phyloP scores from a whole-genome alignment of 2,888 invertebrate species.

The Ectobius pallidus region DNA sequence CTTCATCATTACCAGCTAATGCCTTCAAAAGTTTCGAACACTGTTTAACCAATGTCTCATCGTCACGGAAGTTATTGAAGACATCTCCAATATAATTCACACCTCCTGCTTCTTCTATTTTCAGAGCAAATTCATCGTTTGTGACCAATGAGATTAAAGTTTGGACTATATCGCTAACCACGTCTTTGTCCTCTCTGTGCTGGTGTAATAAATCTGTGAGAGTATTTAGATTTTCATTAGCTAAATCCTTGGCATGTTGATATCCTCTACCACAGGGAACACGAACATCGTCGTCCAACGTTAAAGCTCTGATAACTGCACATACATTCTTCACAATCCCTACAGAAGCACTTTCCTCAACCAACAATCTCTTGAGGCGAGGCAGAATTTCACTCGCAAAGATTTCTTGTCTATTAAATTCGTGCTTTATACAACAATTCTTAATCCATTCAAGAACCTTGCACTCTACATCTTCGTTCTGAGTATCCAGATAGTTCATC shows the following conservation, averaged over 20 bases:
- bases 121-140: no score
- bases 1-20: slow-evolving; percentile 84
- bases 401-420: slow-evolving; percentile 78
- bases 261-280: slow-evolving; percentile 87
- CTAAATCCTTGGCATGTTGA: slow-evolving; percentile 80
- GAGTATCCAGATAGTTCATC: slow-evolving; percentile 62
- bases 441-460: slow-evolving; percentile 70
- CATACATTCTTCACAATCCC: slow-evolving; percentile 65
- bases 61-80: no score
- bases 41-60: slow-evolving; percentile 58
- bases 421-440: slow-evolving; percentile 81
- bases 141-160: no score
- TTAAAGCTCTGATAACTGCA: slow-evolving; percentile 70
- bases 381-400: slow-evolving; percentile 70
- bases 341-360: slow-evolving; percentile 50
- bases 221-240: slow-evolving; percentile 68
- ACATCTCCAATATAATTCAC: no score
- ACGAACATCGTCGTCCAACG: slow-evolving; percentile 86
- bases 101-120: no score
- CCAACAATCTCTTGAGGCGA: slow-evolving; percentile 63
- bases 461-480: slow-evolving; percentile 60
- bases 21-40: slow-evolving; percentile 69
- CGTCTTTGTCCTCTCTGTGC: no score
- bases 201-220: slow-evolving; percentile 71
- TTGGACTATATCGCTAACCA: no score